phyloP scores from a whole-genome alignment of 2,888 invertebrate species.

The Caenorhabditis becei region DNA sequence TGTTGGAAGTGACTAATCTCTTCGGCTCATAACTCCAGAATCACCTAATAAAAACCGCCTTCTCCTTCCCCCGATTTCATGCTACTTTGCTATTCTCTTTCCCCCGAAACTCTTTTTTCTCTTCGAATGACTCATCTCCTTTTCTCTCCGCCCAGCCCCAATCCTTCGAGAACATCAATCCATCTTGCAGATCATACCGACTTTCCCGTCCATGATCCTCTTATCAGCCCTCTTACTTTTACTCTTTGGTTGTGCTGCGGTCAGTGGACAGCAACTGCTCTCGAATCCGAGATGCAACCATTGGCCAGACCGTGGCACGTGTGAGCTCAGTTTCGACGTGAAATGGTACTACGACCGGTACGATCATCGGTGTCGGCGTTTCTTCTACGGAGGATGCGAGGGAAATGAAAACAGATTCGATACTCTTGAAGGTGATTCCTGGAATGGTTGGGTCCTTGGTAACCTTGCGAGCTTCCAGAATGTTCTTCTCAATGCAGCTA shows the following conservation, averaged over 20 bases:
- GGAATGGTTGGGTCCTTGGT: background rate
- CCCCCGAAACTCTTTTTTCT: slow-evolving; percentile 1
- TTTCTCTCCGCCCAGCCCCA: slow-evolving; percentile 1
- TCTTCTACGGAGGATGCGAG: slow-evolving; percentile 75
- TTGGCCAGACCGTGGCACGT: slow-evolving; percentile 74
- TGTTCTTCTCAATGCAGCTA: slow-evolving; percentile 70
- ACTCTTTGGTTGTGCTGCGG: slow-evolving; percentile 58
- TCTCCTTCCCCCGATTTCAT: background rate
- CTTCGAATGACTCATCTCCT: background rate
- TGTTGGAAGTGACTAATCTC: background rate
- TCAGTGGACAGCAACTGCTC: slow-evolving; percentile 65
- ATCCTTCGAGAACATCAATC: background rate
- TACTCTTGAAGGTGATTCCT: slow-evolving; percentile 68
- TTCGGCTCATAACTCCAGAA: slow-evolving; percentile 11
- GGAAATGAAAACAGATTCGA: slow-evolving; percentile 75
- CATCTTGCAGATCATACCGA: slow-evolving; percentile 13
- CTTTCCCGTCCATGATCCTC: slow-evolving; percentile 30
- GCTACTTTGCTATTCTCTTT: background rate
- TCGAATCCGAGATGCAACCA: slow-evolving; percentile 73
- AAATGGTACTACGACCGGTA: slow-evolving; percentile 76
- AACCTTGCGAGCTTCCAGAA: slow-evolving; percentile 68
- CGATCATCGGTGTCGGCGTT: slow-evolving; percentile 73
- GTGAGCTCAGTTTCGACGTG: slow-evolving; percentile 69
- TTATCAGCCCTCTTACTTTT: slow-evolving; percentile 22
- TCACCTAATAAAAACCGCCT: slow-evolving; percentile 8